phyloP scores from a whole-genome alignment of 2,888 invertebrate genomes.

The Amiota communis region DNA sequence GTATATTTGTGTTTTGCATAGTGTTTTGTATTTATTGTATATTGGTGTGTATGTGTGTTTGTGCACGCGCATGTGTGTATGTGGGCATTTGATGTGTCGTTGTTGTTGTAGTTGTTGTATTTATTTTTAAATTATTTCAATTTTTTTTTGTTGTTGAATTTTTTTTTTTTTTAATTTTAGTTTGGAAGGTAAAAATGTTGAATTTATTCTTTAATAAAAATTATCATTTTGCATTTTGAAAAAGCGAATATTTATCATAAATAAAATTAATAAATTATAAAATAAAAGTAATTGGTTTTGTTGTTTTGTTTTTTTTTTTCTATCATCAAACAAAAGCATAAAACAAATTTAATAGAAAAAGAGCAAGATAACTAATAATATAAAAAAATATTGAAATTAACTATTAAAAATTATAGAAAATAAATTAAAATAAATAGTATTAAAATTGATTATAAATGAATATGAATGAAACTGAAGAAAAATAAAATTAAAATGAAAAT shows the following conservation, averaged over 20 bases:
- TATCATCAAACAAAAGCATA: constrained; percentile 4
- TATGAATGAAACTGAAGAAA: no score
- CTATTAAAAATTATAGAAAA: no score
- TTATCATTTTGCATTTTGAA: constrained; percentile 45
- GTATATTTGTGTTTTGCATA: constrained; percentile 13
- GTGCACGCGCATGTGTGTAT: constrained; percentile 10
- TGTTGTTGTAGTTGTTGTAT: constrained; percentile 39
- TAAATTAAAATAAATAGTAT: no score
- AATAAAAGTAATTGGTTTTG: no score
- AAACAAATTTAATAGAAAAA: constrained; percentile 9
- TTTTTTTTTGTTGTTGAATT: constrained; percentile 37
- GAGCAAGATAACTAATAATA: neutral
- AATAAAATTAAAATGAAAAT: no score
- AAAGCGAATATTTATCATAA: constrained; percentile 31
- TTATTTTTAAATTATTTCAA: constrained; percentile 29
- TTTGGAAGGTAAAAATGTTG: constrained; percentile 54
- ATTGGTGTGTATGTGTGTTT: constrained; percentile 28
- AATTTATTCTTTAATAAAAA: constrained; percentile 55
- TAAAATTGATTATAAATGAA: no score
- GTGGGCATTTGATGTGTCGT: constrained; percentile 36
- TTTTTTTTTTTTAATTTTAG: constrained; percentile 36
- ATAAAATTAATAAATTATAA: constrained; percentile 28
- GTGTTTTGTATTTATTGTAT: constrained; percentile 13
- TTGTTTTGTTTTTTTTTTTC: neutral
- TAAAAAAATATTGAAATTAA: no score